Conservation (phyloP, 2,113 vertebrate genomes). For the Perca schrenkii region DNA sequence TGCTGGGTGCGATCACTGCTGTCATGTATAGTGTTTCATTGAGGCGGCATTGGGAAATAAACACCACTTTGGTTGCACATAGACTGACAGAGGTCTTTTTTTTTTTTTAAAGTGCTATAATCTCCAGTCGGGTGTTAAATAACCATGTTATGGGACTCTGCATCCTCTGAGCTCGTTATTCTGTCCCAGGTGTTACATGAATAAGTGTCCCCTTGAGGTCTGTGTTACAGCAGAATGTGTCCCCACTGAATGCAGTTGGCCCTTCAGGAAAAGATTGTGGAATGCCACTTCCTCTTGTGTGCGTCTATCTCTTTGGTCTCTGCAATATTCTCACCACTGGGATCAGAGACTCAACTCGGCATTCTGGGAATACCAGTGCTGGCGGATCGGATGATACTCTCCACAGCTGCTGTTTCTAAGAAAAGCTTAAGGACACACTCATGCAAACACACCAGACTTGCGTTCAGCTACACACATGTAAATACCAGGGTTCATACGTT, state of each 20-base stretch:
- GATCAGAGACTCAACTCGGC: conserved; percentile 71
- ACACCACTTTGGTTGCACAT: conserved; percentile 47
- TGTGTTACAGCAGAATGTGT: conserved; percentile 56
- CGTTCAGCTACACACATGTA: conserved; percentile 41
- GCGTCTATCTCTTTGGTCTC: conserved; percentile 55
- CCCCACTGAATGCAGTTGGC: conserved; percentile 59
- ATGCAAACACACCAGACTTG: conserved; percentile 32
- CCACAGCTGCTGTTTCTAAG: conserved; percentile 84
- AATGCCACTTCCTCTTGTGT: conserved; percentile 68
- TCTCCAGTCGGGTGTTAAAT: conserved; percentile 74
- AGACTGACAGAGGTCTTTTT: conserved; percentile 34
- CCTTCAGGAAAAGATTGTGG: conserved; percentile 60
- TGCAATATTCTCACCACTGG: conserved; percentile 59
- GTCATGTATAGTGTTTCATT: conserved; percentile 34
- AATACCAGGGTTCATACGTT: conserved; percentile 3
- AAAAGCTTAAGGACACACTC: conserved; percentile 71
- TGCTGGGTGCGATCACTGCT: conserved; percentile 11
- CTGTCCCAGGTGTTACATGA: conserved; percentile 68
- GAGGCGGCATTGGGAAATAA: conserved; percentile 37
- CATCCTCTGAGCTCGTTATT: conserved; percentile 73
- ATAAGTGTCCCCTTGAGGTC: conserved; percentile 72
- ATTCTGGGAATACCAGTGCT: conserved; percentile 79
- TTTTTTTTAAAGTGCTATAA: conserved; percentile 47
- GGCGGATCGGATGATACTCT: conserved; percentile 72
- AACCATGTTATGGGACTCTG: conserved; percentile 67